phyloP scores from a whole-genome alignment of 37 sponge, comb jelly and placozoan species.

The Lycopodina hypogea region DNA sequence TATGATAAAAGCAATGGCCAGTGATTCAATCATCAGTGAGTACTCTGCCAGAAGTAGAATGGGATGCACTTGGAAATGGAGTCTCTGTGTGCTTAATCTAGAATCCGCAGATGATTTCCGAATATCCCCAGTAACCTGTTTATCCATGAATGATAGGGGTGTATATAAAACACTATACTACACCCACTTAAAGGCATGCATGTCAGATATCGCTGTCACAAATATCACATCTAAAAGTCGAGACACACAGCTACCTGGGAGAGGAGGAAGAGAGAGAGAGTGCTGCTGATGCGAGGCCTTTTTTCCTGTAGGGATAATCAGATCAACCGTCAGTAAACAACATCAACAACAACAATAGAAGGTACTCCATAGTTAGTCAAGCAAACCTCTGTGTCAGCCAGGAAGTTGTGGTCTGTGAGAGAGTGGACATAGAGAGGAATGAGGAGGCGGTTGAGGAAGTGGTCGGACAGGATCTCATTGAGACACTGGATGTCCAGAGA shows the following conservation, averaged over 20 bases:
- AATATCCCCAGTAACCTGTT: too few relatives aligned
- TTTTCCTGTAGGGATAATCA: constrained; percentile 30
- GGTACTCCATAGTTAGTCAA: too few relatives aligned
- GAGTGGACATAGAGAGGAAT: constrained; percentile 90
- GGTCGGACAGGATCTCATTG: constrained; percentile 63
- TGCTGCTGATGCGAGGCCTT: constrained; percentile 67
- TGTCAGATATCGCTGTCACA: too few relatives aligned
- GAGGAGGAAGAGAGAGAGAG: constrained; percentile 83
- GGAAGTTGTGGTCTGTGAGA: constrained; percentile 30
- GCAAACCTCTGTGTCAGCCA: background rate
- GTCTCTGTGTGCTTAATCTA: too few relatives aligned
- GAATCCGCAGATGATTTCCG: too few relatives aligned
- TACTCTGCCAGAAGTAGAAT: too few relatives aligned
- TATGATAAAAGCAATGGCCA: too few relatives aligned
- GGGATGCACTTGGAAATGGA: too few relatives aligned
- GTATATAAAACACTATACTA: too few relatives aligned
- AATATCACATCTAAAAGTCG: background rate
- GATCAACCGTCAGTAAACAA: background rate
- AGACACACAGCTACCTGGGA: constrained; percentile 66
- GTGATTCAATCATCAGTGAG: too few relatives aligned
- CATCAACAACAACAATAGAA: background rate
- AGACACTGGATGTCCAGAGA: constrained; percentile 63
- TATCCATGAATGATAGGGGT: too few relatives aligned
- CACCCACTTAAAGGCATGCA: too few relatives aligned
- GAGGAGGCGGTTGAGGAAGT: constrained; percentile 80